phyloP scores from a whole-genome alignment of 2,888 invertebrate species.

The Muscina levida region DNA sequence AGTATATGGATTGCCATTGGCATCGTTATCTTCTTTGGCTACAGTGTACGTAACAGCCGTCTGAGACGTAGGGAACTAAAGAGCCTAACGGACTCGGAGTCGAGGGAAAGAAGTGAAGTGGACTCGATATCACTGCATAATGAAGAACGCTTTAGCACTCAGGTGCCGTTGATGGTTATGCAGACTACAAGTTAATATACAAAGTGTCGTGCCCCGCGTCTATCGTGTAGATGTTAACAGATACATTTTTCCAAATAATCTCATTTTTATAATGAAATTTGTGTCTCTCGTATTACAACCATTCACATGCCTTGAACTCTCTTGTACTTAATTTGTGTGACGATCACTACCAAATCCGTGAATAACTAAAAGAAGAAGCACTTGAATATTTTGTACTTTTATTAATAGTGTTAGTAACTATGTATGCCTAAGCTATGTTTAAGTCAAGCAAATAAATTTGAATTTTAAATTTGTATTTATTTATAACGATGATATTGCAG shows the following conservation, averaged over 20 bases:
- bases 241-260: not conserved
- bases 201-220: not conserved
- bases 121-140: slow-evolving; percentile 55
- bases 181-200: slow-evolving; percentile 60
- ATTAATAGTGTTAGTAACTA: not conserved
- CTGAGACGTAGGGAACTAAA: slow-evolving; percentile 70
- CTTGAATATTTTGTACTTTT: slow-evolving; percentile 7
- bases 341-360: not conserved
- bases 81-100: slow-evolving; percentile 66
- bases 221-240: not conserved
- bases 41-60: slow-evolving; percentile 82
- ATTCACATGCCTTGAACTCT: not conserved
- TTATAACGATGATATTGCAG: too few species aligned
- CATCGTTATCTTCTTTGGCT: slow-evolving; percentile 82
- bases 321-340: slow-evolving; percentile 16
- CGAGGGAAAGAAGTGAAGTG: slow-evolving; percentile 68
- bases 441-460: not conserved
- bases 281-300: not conserved
- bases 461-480: not conserved
- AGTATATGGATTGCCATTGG: slow-evolving; percentile 88
- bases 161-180: slow-evolving; percentile 67
- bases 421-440: not conserved
- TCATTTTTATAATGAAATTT: not conserved
- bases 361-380: not conserved
- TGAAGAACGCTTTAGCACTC: slow-evolving; percentile 54